These are phyloP conservation scores for Willowsia nigromaculata DNA, from an alignment of 2,888 invertebrate species.

Conservation along the genomic window DNA sequence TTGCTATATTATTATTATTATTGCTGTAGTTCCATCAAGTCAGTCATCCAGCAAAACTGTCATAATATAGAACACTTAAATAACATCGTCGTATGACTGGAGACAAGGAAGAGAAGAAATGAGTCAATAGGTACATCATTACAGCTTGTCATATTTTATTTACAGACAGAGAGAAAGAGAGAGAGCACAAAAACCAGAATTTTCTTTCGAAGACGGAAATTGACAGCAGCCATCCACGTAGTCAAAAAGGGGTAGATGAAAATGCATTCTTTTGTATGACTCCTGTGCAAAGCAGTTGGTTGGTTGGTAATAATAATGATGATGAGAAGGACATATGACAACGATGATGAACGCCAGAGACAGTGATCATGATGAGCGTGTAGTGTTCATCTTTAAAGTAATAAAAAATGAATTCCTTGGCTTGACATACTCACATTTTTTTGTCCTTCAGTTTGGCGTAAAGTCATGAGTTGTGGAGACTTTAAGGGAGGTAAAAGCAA, in stretches of 20 bases:
- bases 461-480: background rate
- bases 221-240: background rate
- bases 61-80: background rate
- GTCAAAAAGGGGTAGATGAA: background rate
- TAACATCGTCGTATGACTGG: background rate
- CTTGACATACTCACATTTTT: slow-evolving; percentile 49
- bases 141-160: background rate
- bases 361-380: background rate
- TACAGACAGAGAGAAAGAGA: background rate
- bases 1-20: background rate
- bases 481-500: background rate
- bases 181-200: too few relatives aligned
- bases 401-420: slow-evolving; percentile 38
- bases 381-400: background rate
- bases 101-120: background rate
- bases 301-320: background rate
- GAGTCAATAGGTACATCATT: slow-evolving; percentile 1
- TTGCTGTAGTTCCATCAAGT: background rate
- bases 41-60: slow-evolving; percentile 1
- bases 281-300: background rate
- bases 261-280: background rate
- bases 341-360: background rate
- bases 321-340: background rate
- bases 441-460: background rate
- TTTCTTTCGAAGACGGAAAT: too few relatives aligned